Evolutionary conservation across 2,797 vertebrate genomes (phyloP), one percentile per base, ranked within the genome.

Genomic region (Kryptopterus vitreolus): DNA sequence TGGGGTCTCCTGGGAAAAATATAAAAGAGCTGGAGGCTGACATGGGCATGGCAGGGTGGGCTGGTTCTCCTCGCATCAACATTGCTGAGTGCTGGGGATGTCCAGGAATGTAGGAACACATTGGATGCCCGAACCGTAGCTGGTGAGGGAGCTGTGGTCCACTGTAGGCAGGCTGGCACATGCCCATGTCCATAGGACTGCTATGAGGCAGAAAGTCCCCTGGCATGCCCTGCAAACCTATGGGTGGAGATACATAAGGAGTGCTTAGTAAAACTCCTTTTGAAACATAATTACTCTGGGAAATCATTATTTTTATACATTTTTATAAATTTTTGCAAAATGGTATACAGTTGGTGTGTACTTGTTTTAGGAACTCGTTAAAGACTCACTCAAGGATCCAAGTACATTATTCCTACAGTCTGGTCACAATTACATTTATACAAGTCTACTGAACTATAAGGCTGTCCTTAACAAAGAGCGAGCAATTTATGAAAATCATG

Each of bases 161-260:
- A 86, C 92, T 90, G 90, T 95, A 94, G 88, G 92, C 93, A 91
- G 94, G 92, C 92, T 94, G 93, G 94, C 94, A 95, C 92, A 92
- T 94, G 89, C 92, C 94, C 91, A 92, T 94, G 92, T 95, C 95
- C 94, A 94, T 92, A 81, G 92, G 95, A 93, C 95, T 93, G 94
- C 95, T 92, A 92, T 92, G 94, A 95, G 95, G 95, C 94, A 95
- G 93, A 90, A 94, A 95, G 89, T 95, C 95, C 92, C 95, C 94
- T 93, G 95, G 95, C 94, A 96, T 93, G 93, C 94, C 95, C 93
- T 95, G 95, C 94, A 95, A 94, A 89, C 95, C 97, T 98, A 89
- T 0, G 84, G 84, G 89, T 66, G 43, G 76, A 2, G 29, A 58
- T 4, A 84, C 3, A 78, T 75, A 72, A 66, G 18, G 71, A 89